Evolutionary conservation across 2,888 invertebrate species (phyloP), one percentile per base, ranked within the genome.

Genomic region (Orthonychiurus folsomi): DNA sequence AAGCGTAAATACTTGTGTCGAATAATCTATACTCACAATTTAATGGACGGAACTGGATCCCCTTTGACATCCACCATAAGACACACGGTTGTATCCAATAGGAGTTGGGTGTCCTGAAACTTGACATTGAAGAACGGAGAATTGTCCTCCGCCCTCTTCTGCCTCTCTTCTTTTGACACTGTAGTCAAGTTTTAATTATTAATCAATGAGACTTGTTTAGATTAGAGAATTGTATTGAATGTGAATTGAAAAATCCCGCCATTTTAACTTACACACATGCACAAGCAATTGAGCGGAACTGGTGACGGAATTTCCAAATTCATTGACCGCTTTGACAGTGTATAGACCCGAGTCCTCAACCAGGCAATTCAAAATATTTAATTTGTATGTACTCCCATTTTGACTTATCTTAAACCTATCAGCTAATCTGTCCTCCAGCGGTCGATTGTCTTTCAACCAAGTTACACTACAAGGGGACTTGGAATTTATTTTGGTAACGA

Each of bases 31-130:
- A 84, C 88, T 85, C 80, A 93, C 95, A 96, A 95, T 78, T 85
- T 86, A 56, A 96, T 84, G 68, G 86, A 86, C 1, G 97, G 96
- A 75, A 87, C 88, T 1, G 93, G 93, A 73, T 89, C 86, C 12
- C 93, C 93, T 72, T 86, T 86, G 60, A 92, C 87, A 78, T 89
- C 89, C 64, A 93, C 84, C 86, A 93, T 87, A 76, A 92, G 93
- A 37, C 92, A 83, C 62, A 93, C 82, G 75, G 88, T 89, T 0
- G 93, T 92, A 74, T 88, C 86, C 76, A 90, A 86, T 73, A 92
- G 78, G 27, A 93, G 84, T 77, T 93, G 91, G 0, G 93, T 89
- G 75, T 93, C 90, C 75, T 88, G 89, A 65, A 95, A 79, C 24
- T 86, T 86, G 54, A 93, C 88, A 60, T 89, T 75, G 79, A 94